Evolutionary conservation across 2,888 invertebrate genomes (phyloP).

Genomic region (Polydesmus complanatus): DNA sequence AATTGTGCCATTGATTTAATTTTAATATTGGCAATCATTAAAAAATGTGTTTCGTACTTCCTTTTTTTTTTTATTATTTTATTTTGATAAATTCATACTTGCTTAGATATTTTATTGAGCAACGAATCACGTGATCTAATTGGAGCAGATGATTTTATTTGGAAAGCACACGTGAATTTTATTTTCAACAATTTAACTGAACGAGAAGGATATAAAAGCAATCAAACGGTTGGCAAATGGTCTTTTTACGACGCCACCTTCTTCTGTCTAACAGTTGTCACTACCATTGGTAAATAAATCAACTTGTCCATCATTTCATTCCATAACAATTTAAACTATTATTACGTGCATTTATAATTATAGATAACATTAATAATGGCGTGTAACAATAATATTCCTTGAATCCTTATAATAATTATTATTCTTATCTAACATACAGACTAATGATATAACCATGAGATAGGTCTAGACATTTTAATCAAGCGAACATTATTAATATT

Average conservation of each 20-base stretch:
- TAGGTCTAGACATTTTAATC: not conserved
- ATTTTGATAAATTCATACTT: too few species aligned
- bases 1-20: too few species aligned
- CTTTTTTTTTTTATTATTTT: too few species aligned
- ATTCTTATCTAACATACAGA: too few species aligned
- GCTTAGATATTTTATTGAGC: not conserved
- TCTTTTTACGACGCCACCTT: conserved; percentile 83
- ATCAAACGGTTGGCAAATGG: conserved; percentile 43
- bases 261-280: conserved; percentile 79
- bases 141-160: not conserved
- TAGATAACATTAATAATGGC: too few species aligned
- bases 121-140: not conserved
- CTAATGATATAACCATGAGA: too few species aligned
- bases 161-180: not conserved
- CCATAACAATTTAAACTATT: not conserved
- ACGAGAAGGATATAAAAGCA: not conserved
- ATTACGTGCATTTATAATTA: too few species aligned
- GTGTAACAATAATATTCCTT: too few species aligned
- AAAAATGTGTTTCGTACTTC: too few species aligned
- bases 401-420: too few species aligned
- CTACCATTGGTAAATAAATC: conserved; percentile 60
- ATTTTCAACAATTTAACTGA: not conserved
- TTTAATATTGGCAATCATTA: too few species aligned
- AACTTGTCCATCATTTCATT: not conserved
- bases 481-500: too few species aligned